Conservation (phyloP, 2,888 invertebrate species). For the Holacanthella duospinosa region DNA sequence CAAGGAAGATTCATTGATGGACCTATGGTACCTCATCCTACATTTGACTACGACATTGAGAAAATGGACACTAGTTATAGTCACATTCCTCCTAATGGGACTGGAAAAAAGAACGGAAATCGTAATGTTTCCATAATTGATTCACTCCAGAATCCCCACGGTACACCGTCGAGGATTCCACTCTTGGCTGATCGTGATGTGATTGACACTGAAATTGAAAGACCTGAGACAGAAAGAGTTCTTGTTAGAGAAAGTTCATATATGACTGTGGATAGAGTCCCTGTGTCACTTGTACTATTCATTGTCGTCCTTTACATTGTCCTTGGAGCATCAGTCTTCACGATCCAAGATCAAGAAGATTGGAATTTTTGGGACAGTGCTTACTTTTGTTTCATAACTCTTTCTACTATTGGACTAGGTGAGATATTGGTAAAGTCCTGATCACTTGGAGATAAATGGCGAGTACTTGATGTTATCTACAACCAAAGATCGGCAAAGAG, state of each 20-base stretch:
- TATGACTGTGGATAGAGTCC: slow-evolving; percentile 44
- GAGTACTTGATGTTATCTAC: too few relatives aligned
- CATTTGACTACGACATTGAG: neutral
- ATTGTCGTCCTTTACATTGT: slow-evolving; percentile 63
- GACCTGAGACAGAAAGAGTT: slow-evolving; percentile 46
- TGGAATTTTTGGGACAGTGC: slow-evolving; percentile 71
- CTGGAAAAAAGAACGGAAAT: neutral
- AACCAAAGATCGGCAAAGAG: too few relatives aligned
- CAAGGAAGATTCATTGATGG: neutral
- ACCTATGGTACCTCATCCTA: neutral
- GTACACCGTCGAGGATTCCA: slow-evolving; percentile 66
- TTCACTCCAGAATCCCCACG: slow-evolving; percentile 43
- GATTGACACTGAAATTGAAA: slow-evolving; percentile 39
- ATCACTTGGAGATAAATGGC: too few relatives aligned
- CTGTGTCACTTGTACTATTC: slow-evolving; percentile 53
- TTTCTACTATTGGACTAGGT: slow-evolving; percentile 69
- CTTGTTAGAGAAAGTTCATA: slow-evolving; percentile 40
- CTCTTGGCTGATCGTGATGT: slow-evolving; percentile 46
- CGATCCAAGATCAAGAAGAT: slow-evolving; percentile 68
- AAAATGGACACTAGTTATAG: neutral
- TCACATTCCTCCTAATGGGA: neutral
- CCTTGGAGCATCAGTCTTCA: slow-evolving; percentile 64
- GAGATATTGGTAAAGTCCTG: neutral
- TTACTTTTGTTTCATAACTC: slow-evolving; percentile 73
- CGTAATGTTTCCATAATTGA: neutral